These are phyloP conservation scores for Luperina testacea DNA, from an alignment of 2,888 invertebrate genomes.

Conservation along the genomic window DNA sequence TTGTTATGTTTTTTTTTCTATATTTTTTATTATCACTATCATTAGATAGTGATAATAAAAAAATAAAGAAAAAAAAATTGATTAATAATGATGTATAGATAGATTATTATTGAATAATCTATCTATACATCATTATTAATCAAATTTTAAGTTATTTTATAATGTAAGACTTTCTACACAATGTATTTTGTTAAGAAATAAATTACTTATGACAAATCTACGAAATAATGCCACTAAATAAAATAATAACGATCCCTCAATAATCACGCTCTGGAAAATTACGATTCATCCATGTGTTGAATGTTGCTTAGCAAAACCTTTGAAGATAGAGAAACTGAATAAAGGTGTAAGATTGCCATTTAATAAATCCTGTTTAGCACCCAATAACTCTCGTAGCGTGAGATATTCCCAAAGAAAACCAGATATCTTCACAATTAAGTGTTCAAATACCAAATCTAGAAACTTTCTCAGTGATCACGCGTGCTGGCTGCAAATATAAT, in stretches of 20 bases:
- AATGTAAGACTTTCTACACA: no score
- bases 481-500: slow-evolving; percentile 28
- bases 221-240: background rate
- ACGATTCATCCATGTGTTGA: background rate
- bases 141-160: no score
- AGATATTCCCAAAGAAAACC: slow-evolving; percentile 40
- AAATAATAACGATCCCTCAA: background rate
- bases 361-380: slow-evolving; percentile 41
- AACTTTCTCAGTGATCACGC: slow-evolving; percentile 46
- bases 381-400: slow-evolving; percentile 28
- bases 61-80: no score
- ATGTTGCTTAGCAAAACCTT: background rate
- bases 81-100: no score
- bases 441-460: slow-evolving; percentile 36
- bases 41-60: no score
- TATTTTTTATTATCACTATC: no score
- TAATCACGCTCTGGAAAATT: background rate
- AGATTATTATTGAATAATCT: no score
- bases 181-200: no score
- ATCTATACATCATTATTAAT: no score
- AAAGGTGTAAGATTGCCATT: slow-evolving; percentile 28
- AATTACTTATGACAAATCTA: background rate
- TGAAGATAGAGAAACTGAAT: background rate
- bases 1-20: no score
- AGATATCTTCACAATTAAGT: slow-evolving; percentile 32